Base-by-base conservation (phyloP, 2,113 vertebrate genomes). In the Ceyx melanurus region DNA sequence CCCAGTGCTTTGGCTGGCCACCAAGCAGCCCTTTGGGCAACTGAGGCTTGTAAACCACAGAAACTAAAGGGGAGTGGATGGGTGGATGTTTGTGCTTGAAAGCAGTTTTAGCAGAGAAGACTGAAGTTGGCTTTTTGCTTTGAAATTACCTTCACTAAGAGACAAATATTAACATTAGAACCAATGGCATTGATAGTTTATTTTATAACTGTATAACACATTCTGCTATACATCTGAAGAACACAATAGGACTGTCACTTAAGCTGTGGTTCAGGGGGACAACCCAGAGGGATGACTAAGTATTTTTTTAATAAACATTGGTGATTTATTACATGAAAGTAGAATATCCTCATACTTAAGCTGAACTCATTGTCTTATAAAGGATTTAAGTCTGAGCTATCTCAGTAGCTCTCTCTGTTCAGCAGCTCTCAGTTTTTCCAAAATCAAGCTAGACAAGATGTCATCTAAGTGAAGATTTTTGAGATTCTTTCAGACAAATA, bases 1-100 rank as follows among this genome's bases (percentile, higher is more conserved):
- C 91, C 76, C 9, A 14, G 61, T 64, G 61, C 91, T 71, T 94
- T 95, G 91, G 86, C 89, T 74, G 73, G 46, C 73, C 53, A 81
- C 83, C 94, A 86, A 40, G 53, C 48, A 51, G 48, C 23, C 2
- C 80, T 84, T 83, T 10, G 92, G 92, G 86, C 91, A 89, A 43
- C 76, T 88, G 83, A 21, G 90, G 48, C 11, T 67, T 42, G 43
- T 66, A 86, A 88, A 6, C 86, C 91, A 62, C 89, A 90, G 92
- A 90, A 90, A 65, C 62, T 88, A 10, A 76, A 68, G 71, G 56
- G 29, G 35, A 58, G 79, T 61, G 54, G n/a, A 25, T 80, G 64
- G 74, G 21, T 61, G 23, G 53, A 3, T 62, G 72, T 76, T 81
- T 77, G 73, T 62, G 18, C 86, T 84, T 60, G 70, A 46, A 74